These are phyloP conservation scores for Lasioglossum calceatum DNA, from an alignment of 2,888 invertebrate genomes.

Conservation along the genomic window DNA sequence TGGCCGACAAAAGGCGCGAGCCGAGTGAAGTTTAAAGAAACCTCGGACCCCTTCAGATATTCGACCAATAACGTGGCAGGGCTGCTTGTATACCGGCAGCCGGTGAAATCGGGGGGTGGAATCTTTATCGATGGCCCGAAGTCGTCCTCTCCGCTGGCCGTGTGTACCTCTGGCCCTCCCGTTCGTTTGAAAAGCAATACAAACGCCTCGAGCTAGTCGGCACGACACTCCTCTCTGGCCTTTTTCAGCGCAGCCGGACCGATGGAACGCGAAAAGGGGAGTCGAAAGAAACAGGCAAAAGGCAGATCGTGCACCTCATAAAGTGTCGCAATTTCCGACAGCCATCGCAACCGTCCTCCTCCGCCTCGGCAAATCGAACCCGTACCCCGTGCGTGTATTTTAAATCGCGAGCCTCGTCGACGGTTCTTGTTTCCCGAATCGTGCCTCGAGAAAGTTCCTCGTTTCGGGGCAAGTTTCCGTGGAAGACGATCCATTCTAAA, in stretches of 20 bases:
- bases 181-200: constrained; percentile 69
- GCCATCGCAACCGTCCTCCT: constrained; percentile 44
- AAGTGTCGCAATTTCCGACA: constrained; percentile 72
- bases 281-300: constrained; percentile 63
- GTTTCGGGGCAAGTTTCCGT: background rate
- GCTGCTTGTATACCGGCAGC: constrained; percentile 44
- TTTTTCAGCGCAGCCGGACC: constrained; percentile 4
- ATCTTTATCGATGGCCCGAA: constrained; percentile 65
- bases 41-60: constrained; percentile 40
- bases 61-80: constrained; percentile 39
- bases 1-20: background rate
- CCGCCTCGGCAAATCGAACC: constrained; percentile 31
- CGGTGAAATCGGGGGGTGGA: constrained; percentile 54
- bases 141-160: constrained; percentile 39
- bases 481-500: background rate
- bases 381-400: constrained; percentile 51
- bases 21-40: constrained; percentile 44
- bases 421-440: constrained; percentile 3
- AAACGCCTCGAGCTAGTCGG: constrained; percentile 56
- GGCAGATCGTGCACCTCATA: constrained; percentile 65
- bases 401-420: constrained; percentile 40
- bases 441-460: background rate
- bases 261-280: constrained; percentile 42
- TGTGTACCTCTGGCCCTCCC: constrained; percentile 43
- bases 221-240: constrained; percentile 27